Conservation (phyloP, 2,797 vertebrate genomes). For the Darevskia nairensis region DNA sequence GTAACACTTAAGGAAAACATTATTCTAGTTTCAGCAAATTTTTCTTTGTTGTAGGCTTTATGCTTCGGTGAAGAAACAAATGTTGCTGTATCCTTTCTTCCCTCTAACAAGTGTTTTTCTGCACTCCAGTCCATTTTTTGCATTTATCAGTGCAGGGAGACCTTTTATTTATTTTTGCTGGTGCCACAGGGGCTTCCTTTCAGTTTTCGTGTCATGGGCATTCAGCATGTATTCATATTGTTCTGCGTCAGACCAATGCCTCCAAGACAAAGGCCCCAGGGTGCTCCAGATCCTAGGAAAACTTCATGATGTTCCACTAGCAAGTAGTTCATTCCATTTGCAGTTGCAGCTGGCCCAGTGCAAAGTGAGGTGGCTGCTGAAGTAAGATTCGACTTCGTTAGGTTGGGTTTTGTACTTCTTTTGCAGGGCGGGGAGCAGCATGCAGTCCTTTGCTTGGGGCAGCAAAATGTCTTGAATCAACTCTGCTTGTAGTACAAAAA, state of each 20-base stretch:
- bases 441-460: too few relatives aligned
- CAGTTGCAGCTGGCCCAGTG: too few relatives aligned
- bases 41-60: too few relatives aligned
- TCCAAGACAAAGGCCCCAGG: neutral
- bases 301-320: neutral
- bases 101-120: neutral
- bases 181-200: neutral
- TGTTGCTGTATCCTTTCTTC: neutral
- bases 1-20: too few relatives aligned
- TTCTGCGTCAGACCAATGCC: neutral
- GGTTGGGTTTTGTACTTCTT: too few relatives aligned
- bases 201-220: neutral
- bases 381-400: too few relatives aligned
- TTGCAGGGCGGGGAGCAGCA: too few relatives aligned
- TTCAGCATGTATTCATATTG: neutral
- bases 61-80: too few relatives aligned
- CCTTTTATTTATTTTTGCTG: neutral
- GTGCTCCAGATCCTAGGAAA: neutral
- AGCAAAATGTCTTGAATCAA: too few relatives aligned
- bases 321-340: neutral
- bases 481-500: neutral
- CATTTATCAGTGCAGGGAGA: neutral
- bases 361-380: too few relatives aligned
- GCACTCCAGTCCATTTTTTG: neutral
- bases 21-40: too few relatives aligned